Evolutionary conservation across 2,113 vertebrate genomes (phyloP), one percentile per base, ranked within the genome.

Genomic region (Syrmaticus mikado): DNA sequence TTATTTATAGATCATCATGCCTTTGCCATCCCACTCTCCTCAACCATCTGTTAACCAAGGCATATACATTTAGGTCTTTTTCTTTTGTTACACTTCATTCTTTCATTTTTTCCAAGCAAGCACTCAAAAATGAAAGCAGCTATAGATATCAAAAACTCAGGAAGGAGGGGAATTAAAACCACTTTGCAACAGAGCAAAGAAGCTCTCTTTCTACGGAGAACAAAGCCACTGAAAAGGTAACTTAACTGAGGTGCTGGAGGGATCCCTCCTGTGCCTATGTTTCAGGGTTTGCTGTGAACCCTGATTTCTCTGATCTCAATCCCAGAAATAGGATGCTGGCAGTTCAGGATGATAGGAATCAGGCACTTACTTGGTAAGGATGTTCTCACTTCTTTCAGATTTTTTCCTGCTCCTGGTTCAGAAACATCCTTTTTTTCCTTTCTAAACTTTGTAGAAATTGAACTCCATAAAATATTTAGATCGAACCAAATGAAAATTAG

Each of bases 11-110:
- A 27, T 4, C 8, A 18, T 55, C n/a, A 80, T 34, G 45, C 19
- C 74, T 87, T 85, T 89, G 18, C 36, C 45, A 73, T 90, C 82
- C 75, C 65, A 87, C 70, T 83, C 60, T 60, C 34, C 60, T 81
- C 15, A 48, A 34, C 71, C 61, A 66, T 77, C 79, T 92, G 64
- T 60, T 85, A 85, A 72, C 72, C 21, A 28, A 92, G 28, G 7
- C 8, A 17, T 46, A 38, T n/a, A 40, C 10, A 27, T 73, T 58
- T 67, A 91, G 11, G 40, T 50, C 9, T 28, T 61, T 28, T 53
- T 74, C 27, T 81, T 89, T 87, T 82, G 16, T 85, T 89, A 75
- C 27, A 70, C 7, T 72, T 38, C 20, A n/a, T 79, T 3, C 24
- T 87, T 89, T 62, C 4, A 10, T 77, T 83, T 93, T 87, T 77